Evolutionary conservation across 1,140 invertebrate genomes (phyloP), one percentile per base, ranked within the genome.

Genomic region (Drosophila arawakana): DNA sequence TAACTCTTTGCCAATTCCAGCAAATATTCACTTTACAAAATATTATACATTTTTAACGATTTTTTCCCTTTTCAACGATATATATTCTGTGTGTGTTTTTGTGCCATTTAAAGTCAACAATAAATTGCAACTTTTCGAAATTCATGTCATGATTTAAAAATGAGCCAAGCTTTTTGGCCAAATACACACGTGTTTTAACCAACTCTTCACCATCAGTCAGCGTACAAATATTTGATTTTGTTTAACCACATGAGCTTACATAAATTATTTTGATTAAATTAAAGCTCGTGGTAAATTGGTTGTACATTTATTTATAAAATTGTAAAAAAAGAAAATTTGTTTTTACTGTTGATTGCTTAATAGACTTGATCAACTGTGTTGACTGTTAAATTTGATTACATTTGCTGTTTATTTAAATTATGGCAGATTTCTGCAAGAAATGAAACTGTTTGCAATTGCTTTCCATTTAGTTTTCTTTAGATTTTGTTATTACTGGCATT

Each of bases 61-160:
- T 30, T 7, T 5, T 18, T 10, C 10, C 15, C 0, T 35, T 7
- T 52, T 10, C 25, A 30, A 30, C 25, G 4, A 3, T 3, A 30
- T 5, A 6, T 30, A 30, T 30, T 30, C 25, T 30, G 25, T 30
- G 25, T 30, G 25, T 30, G 25, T 30, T 4, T 30, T 30, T 30
- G 25, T 34, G 35, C 52, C 10, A 55, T 39, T 41, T 57, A 49
- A 71, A 65, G 35, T 41, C 50, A 71, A 65, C 55, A 65, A 66
- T 7, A 44, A 70, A 54, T 46, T 34, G n/a, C 9, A 44, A 59
- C 37, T 37, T 59, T 67, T 39, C 11, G 25, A 30, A 49, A 39
- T 44, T 47, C n/a, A 46, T 37, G 47, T 13, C 55, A 44, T 60
- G 55, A 73, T 59, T 61, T 67, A 52, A 41, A 46, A 60, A 60